Percentiles rank a stretch among this genome's conserved stretches.
Conservation (phyloP, 2,888 invertebrate species). For the Drosophila algonquin region DNA sequence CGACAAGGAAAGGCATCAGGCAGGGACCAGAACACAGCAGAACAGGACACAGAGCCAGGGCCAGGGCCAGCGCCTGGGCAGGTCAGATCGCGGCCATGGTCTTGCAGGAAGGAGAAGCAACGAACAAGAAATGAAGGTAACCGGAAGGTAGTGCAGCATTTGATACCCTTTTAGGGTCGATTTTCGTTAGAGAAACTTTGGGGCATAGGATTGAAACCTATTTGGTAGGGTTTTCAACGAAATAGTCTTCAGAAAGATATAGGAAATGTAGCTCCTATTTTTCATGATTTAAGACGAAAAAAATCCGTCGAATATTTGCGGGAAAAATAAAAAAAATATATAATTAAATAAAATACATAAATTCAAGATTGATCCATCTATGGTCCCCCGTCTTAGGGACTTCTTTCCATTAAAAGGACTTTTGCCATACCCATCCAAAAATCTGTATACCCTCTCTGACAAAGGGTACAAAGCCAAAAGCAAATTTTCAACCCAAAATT, state of each 20-base stretch:
- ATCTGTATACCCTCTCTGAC: not conserved
- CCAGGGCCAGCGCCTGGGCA: conserved; percentile 19
- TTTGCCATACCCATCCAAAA: not conserved
- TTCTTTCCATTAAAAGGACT: too few species aligned
- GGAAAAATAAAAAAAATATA: too few species aligned
- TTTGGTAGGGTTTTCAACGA: too few species aligned
- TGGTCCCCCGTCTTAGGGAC: too few species aligned
- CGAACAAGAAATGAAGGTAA: not conserved
- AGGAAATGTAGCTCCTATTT: too few species aligned
- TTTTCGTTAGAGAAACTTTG: too few species aligned
- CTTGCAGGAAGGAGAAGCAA: conserved; percentile 20
- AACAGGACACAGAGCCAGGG: not conserved
- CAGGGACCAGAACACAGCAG: conserved; percentile 16
- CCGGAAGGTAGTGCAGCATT: not conserved
- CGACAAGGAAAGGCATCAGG: conserved; percentile 12
- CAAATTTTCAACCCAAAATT: conserved; percentile 76
- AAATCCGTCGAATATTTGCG: too few species aligned
- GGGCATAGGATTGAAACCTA: too few species aligned
- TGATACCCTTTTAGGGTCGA: not conserved
- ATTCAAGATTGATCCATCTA: too few species aligned
- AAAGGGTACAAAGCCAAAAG: conserved; percentile 61
- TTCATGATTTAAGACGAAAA: too few species aligned
- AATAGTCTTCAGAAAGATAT: too few species aligned
- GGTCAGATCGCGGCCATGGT: conserved; percentile 41
- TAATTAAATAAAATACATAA: too few species aligned